phyloP scores from a whole-genome alignment of 1,140 invertebrate genomes.

The Myzus persicae region DNA sequence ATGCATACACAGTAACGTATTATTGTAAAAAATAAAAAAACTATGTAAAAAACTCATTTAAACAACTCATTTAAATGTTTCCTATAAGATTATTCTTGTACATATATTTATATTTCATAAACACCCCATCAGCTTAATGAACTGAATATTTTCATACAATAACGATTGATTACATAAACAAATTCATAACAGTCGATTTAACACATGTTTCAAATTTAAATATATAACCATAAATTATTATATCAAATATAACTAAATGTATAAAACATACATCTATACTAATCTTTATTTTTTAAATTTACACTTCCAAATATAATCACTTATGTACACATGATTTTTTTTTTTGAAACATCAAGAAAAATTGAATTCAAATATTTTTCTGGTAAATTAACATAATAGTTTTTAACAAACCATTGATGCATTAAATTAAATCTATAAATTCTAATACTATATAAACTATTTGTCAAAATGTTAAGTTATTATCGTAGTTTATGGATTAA shows the following conservation, averaged over 20 bases:
- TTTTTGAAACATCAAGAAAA: neutral
- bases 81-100: neutral
- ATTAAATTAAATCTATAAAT: neutral
- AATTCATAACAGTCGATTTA: neutral
- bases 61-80: neutral
- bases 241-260: neutral
- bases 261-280: neutral
- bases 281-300: neutral
- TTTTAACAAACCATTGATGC: neutral
- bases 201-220: constrained; percentile 5
- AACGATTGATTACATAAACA: constrained; percentile 3
- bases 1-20: neutral
- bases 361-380: neutral
- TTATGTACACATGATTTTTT: neutral
- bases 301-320: neutral
- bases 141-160: constrained; percentile 29
- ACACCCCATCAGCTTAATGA: constrained; percentile 29
- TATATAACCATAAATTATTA: constrained; percentile 17
- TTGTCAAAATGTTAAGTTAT: too few relatives aligned
- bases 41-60: neutral
- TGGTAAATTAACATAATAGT: too few relatives aligned
- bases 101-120: neutral
- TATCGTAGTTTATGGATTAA: too few relatives aligned
- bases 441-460: neutral
- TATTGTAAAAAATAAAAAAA: neutral